Evolutionary conservation across 2,888 invertebrate species (phyloP).

Genomic region (Alcis repandata): DNA sequence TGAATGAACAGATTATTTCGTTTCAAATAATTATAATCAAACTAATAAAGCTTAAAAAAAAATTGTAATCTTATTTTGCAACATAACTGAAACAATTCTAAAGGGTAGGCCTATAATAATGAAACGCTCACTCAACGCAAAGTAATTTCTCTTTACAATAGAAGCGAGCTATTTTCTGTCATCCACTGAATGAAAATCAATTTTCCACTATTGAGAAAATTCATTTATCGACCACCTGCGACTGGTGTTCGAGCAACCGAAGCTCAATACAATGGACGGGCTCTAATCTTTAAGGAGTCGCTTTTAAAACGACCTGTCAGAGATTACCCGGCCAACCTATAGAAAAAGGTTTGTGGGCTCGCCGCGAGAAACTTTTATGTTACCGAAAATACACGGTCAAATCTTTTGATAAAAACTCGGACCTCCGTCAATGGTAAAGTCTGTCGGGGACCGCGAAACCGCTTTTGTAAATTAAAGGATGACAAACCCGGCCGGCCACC

Average conservation of each 20-base stretch:
- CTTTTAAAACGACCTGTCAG: constrained; percentile 62
- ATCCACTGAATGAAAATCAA: constrained; percentile 69
- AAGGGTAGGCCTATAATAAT: too few species aligned
- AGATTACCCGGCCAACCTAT: constrained; percentile 55
- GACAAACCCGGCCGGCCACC: constrained; percentile 44
- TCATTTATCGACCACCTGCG: constrained; percentile 74
- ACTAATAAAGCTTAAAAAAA: too few species aligned
- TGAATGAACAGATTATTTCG: too few species aligned
- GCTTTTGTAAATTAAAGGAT: constrained; percentile 52
- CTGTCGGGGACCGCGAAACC: constrained; percentile 44
- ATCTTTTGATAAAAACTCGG: constrained; percentile 50
- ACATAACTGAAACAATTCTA: too few species aligned
- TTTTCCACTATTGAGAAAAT: constrained; percentile 68
- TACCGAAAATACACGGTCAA: constrained; percentile 47
- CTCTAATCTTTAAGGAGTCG: constrained; percentile 64
- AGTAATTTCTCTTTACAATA: constrained; percentile 53
- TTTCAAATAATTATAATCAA: too few species aligned
- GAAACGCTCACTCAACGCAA: constrained; percentile 38
- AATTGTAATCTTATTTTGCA: too few species aligned
- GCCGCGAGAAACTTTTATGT: constrained; percentile 47
- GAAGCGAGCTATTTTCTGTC: constrained; percentile 57
- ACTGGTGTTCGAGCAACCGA: constrained; percentile 66
- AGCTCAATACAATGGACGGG: constrained; percentile 62
- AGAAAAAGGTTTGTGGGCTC: constrained; percentile 51
- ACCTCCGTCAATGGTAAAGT: constrained; percentile 51